Evolutionary conservation across 2,888 invertebrate genomes (phyloP).

Genomic region (Noctua fimbriata): DNA sequence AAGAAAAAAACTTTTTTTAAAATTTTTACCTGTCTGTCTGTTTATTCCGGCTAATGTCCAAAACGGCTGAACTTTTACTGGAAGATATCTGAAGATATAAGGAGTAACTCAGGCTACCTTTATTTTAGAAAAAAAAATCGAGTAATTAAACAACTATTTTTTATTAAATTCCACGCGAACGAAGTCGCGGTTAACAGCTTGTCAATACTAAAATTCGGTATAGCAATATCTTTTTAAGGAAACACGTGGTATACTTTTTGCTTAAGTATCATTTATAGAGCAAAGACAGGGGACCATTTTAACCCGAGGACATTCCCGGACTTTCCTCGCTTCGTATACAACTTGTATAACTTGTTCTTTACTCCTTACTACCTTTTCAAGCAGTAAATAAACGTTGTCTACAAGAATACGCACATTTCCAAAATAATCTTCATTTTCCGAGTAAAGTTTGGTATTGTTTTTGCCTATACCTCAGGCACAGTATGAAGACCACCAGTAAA

Average conservation of each 20-base stretch:
- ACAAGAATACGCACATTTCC: constrained; percentile 59
- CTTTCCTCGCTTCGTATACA: neutral
- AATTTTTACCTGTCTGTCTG: no score
- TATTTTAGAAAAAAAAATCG: no score
- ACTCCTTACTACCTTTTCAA: constrained; percentile 25
- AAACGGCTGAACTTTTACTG: no score
- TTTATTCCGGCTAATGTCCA: no score
- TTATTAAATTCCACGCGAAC: no score
- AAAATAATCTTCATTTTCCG: constrained; percentile 65
- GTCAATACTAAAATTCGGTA: no score
- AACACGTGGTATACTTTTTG: neutral
- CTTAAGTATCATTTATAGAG: neutral
- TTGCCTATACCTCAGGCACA: constrained; percentile 45
- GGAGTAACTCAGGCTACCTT: no score
- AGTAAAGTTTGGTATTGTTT: constrained; percentile 59
- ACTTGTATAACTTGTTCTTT: neutral
- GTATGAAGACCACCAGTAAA: neutral
- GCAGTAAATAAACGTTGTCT: constrained; percentile 34
- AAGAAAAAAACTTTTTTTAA: no score
- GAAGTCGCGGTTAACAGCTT: no score
- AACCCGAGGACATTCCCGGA: neutral
- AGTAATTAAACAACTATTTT: no score
- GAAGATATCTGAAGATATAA: no score
- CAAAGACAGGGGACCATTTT: neutral
- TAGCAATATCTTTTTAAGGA: constrained; percentile 1